These are phyloP conservation scores for Apis dorsata DNA, from an alignment of 1,140 invertebrate genomes.

Conservation along the genomic window DNA sequence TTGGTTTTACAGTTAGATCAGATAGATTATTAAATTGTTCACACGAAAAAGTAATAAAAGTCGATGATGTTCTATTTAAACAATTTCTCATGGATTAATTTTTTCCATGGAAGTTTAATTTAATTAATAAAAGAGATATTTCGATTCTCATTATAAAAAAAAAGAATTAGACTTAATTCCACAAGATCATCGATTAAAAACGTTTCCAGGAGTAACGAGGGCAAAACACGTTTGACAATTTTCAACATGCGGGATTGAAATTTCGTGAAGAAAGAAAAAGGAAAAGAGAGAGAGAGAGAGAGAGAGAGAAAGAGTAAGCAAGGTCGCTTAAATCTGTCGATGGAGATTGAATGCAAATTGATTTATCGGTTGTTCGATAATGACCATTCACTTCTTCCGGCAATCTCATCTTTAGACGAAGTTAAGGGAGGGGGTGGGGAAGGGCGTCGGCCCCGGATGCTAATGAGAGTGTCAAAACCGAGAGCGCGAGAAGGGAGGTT, in stretches of 20 bases:
- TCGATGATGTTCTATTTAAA: no score
- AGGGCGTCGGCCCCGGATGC: constrained; percentile 14
- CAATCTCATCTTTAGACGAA: constrained; percentile 24
- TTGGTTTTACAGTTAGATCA: no score
- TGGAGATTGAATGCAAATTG: constrained; percentile 23
- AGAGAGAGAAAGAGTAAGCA: no score
- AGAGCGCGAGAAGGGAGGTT: constrained; percentile 16
- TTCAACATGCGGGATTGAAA: neutral
- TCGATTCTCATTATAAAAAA: no score
- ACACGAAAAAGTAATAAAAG: no score
- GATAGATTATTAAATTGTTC: no score
- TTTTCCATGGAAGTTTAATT: neutral
- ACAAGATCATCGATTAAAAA: no score
- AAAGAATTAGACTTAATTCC: no score
- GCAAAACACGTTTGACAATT: neutral
- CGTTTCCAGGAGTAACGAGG: neutral
- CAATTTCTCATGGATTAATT: no score
- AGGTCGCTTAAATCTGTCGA: constrained; percentile 8
- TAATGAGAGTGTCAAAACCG: constrained; percentile 63
- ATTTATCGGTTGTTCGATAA: constrained; percentile 37
- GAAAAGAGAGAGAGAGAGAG: no score
- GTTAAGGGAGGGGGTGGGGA: neutral
- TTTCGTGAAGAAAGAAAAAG: neutral
- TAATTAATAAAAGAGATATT: no score
- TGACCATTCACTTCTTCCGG: constrained; percentile 30